Evolutionary conservation across 2,888 invertebrate genomes (phyloP).

Genomic region (Leptinotarsa peninsularis): DNA sequence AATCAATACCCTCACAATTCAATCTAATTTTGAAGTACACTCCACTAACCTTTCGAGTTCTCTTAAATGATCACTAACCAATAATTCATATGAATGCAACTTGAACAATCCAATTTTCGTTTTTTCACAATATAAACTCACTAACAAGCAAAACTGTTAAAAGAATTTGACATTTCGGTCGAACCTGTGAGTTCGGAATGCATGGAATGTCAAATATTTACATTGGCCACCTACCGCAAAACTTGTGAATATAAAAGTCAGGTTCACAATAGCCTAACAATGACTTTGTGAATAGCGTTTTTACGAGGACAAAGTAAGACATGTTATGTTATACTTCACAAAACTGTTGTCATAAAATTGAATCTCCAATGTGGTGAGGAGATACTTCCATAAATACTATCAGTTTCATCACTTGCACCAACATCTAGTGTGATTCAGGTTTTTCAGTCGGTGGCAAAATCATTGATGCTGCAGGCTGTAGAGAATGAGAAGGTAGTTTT

Average conservation of each 20-base stretch:
- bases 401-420: neutral
- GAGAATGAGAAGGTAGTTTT: slow-evolving; percentile 56
- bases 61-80: slow-evolving; percentile 1
- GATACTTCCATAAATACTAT: too few relatives aligned
- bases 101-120: slow-evolving; percentile 39
- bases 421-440: slow-evolving; percentile 43
- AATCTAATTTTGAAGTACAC: slow-evolving; percentile 32
- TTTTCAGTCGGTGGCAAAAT: slow-evolving; percentile 54
- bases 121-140: slow-evolving; percentile 60
- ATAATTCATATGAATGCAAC: neutral
- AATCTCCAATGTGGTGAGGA: too few relatives aligned
- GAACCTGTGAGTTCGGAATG: slow-evolving; percentile 77
- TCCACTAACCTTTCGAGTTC: slow-evolving; percentile 40
- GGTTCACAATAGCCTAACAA: slow-evolving; percentile 36
- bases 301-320: neutral
- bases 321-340: neutral
- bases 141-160: slow-evolving; percentile 66
- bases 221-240: slow-evolving; percentile 73
- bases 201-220: slow-evolving; percentile 77
- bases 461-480: slow-evolving; percentile 54
- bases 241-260: slow-evolving; percentile 64
- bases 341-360: too few relatives aligned
- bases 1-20: slow-evolving; percentile 57
- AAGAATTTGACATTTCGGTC: slow-evolving; percentile 79
- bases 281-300: neutral